Percentiles rank a stretch among this genome's conserved stretches.
These are phyloP conservation scores for Diachasmimorpha longicaudata DNA, from an alignment of 1,140 invertebrate species.

Conservation along the genomic window DNA sequence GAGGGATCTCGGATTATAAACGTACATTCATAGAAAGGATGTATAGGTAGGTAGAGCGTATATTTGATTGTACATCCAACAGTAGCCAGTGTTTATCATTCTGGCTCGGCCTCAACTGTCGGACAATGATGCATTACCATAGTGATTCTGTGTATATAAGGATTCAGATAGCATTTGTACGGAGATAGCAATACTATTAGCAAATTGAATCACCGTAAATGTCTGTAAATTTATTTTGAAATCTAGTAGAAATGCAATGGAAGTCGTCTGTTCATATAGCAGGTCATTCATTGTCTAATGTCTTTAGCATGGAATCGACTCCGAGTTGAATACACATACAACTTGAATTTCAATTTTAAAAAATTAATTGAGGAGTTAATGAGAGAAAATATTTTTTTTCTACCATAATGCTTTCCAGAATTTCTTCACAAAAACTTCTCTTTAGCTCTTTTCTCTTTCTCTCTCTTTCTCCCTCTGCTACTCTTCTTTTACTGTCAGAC, in stretches of 20 bases:
- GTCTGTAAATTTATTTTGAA: not conserved
- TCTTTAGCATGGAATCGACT: not conserved
- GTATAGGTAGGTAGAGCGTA: not conserved
- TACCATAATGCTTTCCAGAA: no score
- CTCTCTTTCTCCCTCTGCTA: no score
- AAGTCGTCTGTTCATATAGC: not conserved
- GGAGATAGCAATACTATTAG: not conserved
- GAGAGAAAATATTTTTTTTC: no score
- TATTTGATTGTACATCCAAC: not conserved
- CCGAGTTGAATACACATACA: no score
- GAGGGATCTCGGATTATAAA: not conserved
- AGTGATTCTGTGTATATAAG: not conserved
- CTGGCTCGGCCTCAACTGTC: not conserved
- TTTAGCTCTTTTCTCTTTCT: no score
- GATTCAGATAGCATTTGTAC: not conserved
- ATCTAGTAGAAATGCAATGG: not conserved
- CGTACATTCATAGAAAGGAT: not conserved
- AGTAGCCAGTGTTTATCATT: not conserved
- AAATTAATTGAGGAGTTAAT: no score
- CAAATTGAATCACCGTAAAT: not conserved
- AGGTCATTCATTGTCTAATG: not conserved
- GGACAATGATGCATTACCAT: not conserved
- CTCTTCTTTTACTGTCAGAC: no score
- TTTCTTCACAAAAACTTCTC: no score
- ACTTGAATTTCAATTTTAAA: no score